phyloP scores from a whole-genome alignment of 2,797 vertebrate genomes.

The Neosalanx taihuensis region DNA sequence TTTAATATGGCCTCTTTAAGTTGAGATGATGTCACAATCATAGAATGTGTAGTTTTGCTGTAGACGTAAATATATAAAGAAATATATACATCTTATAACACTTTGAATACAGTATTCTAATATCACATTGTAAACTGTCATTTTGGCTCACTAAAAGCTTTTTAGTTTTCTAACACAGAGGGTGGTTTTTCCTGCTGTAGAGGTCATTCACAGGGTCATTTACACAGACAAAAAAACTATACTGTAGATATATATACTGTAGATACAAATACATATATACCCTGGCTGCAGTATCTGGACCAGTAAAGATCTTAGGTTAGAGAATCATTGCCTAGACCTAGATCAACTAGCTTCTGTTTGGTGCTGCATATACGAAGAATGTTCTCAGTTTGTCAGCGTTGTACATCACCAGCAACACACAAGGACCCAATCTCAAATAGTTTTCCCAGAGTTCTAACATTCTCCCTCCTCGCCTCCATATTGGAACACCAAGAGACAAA shows the following conservation, averaged over 20 bases:
- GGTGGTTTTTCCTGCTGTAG: constrained; percentile 20
- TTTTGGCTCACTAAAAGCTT: constrained; percentile 24
- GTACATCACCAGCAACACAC: neutral
- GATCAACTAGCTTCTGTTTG: neutral
- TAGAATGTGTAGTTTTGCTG: constrained; percentile 40
- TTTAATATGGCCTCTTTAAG: constrained; percentile 19
- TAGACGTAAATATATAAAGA: constrained; percentile 26
- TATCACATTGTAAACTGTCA: constrained; percentile 25
- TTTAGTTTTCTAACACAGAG: constrained; percentile 60
- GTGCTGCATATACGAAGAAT: neutral
- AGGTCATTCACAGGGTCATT: constrained; percentile 54
- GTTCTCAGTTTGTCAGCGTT: neutral
- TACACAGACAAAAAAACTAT: constrained; percentile 63
- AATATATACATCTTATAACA: constrained; percentile 6
- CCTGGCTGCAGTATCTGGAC: neutral
- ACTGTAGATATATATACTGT: constrained; percentile 29
- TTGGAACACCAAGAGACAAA: no score
- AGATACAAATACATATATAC: neutral
- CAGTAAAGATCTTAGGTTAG: constrained; percentile 2
- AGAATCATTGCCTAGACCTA: constrained; percentile 1
- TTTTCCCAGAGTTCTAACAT: neutral
- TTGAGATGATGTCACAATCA: constrained; percentile 29
- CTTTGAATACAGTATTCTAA: constrained; percentile 36
- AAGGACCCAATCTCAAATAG: neutral
- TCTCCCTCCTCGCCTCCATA: neutral